Evolutionary conservation across 2,797 vertebrate genomes (phyloP).

Genomic region (Delichon dasypus): DNA sequence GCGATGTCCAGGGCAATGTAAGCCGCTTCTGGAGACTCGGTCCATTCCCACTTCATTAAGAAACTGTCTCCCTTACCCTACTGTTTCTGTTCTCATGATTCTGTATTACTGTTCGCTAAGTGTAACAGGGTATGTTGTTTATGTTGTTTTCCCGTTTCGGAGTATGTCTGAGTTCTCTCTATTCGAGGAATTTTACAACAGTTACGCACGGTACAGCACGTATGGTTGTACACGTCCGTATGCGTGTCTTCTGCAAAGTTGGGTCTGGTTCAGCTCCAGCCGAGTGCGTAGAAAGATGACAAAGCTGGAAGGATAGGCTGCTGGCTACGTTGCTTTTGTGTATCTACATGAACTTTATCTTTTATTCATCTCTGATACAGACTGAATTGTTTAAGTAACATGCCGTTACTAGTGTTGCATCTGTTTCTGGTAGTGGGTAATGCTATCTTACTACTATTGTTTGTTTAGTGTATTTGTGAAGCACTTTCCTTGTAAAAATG

Average conservation of each 20-base stretch:
- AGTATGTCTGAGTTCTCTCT: neutral
- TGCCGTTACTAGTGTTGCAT: neutral
- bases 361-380: neutral
- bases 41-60: neutral
- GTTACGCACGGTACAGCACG: neutral
- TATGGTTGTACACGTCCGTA: neutral
- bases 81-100: slow-evolving; percentile 43
- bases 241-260: slow-evolving; percentile 60
- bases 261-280: slow-evolving; percentile 51
- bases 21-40: neutral
- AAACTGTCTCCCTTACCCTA: slow-evolving; percentile 6
- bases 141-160: slow-evolving; percentile 4
- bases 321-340: slow-evolving; percentile 17
- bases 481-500: slow-evolving; percentile 11
- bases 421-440: neutral
- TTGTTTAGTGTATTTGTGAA: slow-evolving; percentile 22
- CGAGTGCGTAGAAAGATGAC: slow-evolving; percentile 15
- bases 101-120: neutral
- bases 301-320: slow-evolving; percentile 44
- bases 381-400: slow-evolving; percentile 48
- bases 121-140: slow-evolving; percentile 1
- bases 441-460: neutral
- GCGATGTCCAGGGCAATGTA: neutral
- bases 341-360: neutral
- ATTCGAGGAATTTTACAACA: neutral